Percentiles rank a stretch among this genome's conserved stretches.
phyloP scores from a whole-genome alignment of 2,797 vertebrate species.

The Cygnus olor region DNA sequence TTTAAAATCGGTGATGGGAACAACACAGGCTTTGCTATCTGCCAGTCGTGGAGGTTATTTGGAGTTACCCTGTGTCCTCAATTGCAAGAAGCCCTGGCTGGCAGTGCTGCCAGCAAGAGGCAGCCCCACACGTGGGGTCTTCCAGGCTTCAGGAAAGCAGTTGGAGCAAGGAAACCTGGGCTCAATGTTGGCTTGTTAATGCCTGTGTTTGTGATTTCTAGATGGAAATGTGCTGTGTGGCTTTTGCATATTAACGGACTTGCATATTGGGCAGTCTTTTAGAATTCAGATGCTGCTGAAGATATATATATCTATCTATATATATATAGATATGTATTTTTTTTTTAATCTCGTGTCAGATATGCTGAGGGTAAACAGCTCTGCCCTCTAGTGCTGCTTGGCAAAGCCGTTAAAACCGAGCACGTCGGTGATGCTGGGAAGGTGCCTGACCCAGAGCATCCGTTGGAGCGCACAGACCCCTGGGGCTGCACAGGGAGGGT shows the following conservation, averaged over 20 bases:
- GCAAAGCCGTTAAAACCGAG: not conserved
- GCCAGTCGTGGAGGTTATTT: not conserved
- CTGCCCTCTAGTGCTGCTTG: constrained; percentile 57
- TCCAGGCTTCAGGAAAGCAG: not conserved
- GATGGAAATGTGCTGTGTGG: not conserved
- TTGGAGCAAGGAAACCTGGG: not conserved
- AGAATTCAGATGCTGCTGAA: not conserved
- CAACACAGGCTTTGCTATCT: not conserved
- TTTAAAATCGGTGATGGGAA: not conserved
- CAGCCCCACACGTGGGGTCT: not conserved
- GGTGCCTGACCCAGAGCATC: not conserved
- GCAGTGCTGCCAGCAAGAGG: not conserved
- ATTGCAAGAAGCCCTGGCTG: not conserved
- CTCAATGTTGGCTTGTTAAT: rapidly evolving
- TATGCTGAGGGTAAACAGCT: constrained; percentile 7
- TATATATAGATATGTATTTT: no score
- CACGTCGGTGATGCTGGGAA: rapidly evolving
- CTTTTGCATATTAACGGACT: not conserved
- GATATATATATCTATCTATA: not conserved
- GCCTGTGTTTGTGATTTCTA: not conserved
- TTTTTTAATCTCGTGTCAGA: not conserved
- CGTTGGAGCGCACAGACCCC: not conserved
- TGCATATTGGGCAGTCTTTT: not conserved
- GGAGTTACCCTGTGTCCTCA: not conserved
- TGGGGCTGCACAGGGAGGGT: not conserved